These are phyloP conservation scores for Pampusana beccarii DNA, from an alignment of 2,113 vertebrate species.

Conservation along the genomic window DNA sequence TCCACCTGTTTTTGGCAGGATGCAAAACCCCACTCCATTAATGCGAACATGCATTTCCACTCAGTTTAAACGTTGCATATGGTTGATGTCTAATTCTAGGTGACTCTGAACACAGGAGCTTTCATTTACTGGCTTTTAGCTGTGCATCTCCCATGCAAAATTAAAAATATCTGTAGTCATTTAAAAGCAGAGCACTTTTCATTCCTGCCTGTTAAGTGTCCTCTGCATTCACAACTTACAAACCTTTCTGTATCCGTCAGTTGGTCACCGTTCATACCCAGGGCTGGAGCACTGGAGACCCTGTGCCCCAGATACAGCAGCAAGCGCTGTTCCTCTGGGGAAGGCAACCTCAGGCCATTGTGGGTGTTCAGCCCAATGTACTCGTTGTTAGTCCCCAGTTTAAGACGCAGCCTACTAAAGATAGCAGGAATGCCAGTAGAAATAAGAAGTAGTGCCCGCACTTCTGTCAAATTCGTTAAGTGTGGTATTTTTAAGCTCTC, in stretches of 20 bases:
- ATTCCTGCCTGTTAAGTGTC: not conserved
- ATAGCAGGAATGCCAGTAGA: not conserved
- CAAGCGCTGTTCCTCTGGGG: not conserved
- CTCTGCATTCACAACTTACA: not conserved
- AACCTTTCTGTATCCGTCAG: not conserved
- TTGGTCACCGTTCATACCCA: accelerated
- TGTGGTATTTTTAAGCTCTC: not conserved
- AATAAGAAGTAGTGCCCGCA: not conserved
- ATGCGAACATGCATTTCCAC: conserved; percentile 2
- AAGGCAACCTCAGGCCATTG: not conserved
- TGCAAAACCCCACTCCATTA: conserved; percentile 2
- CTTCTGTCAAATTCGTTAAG: not conserved
- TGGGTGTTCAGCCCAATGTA: not conserved
- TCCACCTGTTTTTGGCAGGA: not conserved
- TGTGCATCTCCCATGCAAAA: conserved; percentile 28
- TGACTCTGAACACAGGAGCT: conserved; percentile 22
- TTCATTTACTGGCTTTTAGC: conserved; percentile 42
- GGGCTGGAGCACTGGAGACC: not conserved
- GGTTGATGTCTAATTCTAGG: conserved; percentile 31
- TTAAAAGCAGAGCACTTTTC: not conserved
- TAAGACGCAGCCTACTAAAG: not conserved
- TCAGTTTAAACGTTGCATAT: not conserved
- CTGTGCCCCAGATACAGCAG: not conserved
- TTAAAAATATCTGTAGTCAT: not conserved
- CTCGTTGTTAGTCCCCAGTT: accelerated